Conservation (phyloP, 1,140 invertebrate species). For the Subanguina moxae region DNA sequence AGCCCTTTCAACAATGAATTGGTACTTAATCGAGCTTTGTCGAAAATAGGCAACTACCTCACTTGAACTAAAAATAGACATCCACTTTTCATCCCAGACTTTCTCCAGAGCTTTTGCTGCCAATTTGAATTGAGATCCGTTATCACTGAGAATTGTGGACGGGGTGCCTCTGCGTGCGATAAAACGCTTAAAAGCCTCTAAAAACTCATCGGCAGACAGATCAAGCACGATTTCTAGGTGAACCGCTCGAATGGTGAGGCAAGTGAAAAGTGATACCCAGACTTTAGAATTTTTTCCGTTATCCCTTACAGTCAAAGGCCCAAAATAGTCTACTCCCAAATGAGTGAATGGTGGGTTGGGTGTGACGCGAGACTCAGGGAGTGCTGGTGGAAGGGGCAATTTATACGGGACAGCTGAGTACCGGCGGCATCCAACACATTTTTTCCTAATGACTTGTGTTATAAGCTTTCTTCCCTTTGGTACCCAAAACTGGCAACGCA, state of each 20-base stretch:
- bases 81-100: not conserved
- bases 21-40: constrained; percentile 6
- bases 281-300: not conserved
- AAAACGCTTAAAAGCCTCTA: constrained; percentile 20
- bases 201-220: constrained; percentile 16
- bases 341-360: constrained; percentile 2
- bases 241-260: constrained; percentile 23
- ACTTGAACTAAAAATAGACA: not conserved
- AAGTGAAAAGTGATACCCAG: constrained; percentile 20
- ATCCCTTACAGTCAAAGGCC: not conserved
- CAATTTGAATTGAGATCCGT: constrained; percentile 21
- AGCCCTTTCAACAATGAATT: constrained; percentile 19
- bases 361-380: not conserved
- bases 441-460: too few relatives aligned
- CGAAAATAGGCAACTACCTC: constrained; percentile 2
- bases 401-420: not conserved
- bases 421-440: not conserved
- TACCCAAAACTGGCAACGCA: constrained; percentile 14
- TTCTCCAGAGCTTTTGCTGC: constrained; percentile 10
- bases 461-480: not conserved
- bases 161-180: constrained; percentile 13
- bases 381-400: constrained; percentile 5
- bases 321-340: constrained; percentile 19
- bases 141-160: constrained; percentile 19
- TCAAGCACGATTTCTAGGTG: constrained; percentile 18